phyloP scores from a whole-genome alignment of 2,888 invertebrate genomes.

The Plutella xylostella region DNA sequence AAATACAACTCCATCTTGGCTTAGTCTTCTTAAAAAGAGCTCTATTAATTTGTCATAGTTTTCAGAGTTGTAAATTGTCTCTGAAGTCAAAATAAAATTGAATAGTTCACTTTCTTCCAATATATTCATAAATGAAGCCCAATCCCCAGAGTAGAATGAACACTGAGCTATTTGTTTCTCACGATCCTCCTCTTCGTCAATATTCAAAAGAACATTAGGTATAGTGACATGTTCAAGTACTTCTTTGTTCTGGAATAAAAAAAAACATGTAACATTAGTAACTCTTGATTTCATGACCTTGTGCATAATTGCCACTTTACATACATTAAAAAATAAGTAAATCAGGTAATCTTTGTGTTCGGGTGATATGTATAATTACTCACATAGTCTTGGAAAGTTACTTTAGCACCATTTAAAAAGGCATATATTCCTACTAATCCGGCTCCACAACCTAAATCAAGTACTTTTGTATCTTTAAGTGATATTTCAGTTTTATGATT shows the following conservation, averaged over 20 bases:
- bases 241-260: conserved; percentile 81
- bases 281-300: neutral
- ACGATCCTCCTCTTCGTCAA: conserved; percentile 44
- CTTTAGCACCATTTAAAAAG: conserved; percentile 73
- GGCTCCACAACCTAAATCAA: conserved; percentile 94
- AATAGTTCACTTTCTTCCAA: conserved; percentile 64
- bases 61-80: conserved; percentile 89
- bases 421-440: conserved; percentile 89
- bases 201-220: conserved; percentile 81
- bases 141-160: conserved; percentile 80
- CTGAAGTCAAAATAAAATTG: conserved; percentile 90
- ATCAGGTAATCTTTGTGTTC: neutral
- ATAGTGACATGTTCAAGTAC: conserved; percentile 84
- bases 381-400: conserved; percentile 96
- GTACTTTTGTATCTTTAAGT: conserved; percentile 68
- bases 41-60: conserved; percentile 83
- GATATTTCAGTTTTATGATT: conserved; percentile 28
- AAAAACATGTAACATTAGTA: conserved; percentile 9
- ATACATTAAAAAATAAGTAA: neutral
- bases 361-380: conserved; percentile 35
- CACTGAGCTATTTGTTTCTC: conserved; percentile 41
- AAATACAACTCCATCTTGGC: conserved; percentile 71
- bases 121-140: conserved; percentile 71
- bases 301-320: no score
- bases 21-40: conserved; percentile 74